Conservation (phyloP, 2,888 invertebrate species). For the Dinocampus coccinellae region DNA sequence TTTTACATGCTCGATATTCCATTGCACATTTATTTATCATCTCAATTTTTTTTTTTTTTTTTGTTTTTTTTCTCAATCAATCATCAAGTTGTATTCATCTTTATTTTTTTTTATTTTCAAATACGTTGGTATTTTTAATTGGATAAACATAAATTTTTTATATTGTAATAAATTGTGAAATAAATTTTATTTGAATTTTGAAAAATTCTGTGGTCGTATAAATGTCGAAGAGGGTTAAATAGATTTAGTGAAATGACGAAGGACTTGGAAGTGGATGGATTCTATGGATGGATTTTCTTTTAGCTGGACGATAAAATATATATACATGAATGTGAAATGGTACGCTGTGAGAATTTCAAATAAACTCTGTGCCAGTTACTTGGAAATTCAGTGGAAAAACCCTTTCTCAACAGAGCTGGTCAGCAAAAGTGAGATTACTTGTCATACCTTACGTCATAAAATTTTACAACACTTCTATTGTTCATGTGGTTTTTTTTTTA, state of each 20-base stretch:
- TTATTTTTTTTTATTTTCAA: background rate
- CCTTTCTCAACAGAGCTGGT: slow-evolving; percentile 28
- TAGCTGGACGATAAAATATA: background rate
- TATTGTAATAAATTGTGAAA: background rate
- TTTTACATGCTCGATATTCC: slow-evolving; percentile 41
- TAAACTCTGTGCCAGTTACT: background rate
- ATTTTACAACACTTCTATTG: slow-evolving; percentile 55
- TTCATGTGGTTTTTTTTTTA: slow-evolving; percentile 51
- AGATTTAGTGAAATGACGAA: slow-evolving; percentile 44
- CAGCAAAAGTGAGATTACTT: slow-evolving; percentile 47
- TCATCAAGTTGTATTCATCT: background rate
- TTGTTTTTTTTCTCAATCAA: background rate
- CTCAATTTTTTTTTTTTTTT: background rate
- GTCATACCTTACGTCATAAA: slow-evolving; percentile 51
- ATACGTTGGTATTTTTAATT: background rate
- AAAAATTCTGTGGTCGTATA: background rate
- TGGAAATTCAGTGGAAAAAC: slow-evolving; percentile 1
- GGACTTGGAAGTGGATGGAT: slow-evolving; percentile 45
- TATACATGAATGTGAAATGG: background rate
- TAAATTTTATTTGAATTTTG: background rate
- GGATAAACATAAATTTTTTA: background rate
- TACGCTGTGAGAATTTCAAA: slow-evolving; percentile 2
- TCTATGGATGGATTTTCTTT: background rate
- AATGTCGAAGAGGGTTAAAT: background rate
- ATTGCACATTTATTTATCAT: slow-evolving; percentile 38